Base-by-base conservation (phyloP, 1,140 invertebrate genomes). In the Ips typographus region DNA sequence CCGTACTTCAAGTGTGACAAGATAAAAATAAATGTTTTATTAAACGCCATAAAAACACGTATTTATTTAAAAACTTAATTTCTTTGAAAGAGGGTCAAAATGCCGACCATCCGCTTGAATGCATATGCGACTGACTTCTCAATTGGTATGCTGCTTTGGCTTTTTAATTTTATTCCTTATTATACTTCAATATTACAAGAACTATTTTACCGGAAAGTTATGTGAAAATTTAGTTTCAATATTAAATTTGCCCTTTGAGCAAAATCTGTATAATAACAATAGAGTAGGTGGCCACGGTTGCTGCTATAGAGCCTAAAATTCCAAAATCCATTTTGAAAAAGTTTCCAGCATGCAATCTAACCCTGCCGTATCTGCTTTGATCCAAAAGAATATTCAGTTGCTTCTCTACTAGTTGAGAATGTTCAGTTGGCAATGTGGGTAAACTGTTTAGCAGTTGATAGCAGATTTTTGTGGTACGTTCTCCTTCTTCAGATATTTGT, bases 241-340 rank as follows among this genome's bases (percentile, higher is more conserved):
- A 47, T 22, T 82, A 53, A 8, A 53, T 4, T 53, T 53, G 22
- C 36, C 22, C 22, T 40, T 61, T 61, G 7, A 65, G 22, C 36
- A 60, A 39, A 68, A 68, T 60, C 49, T 68, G 66, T 3, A 68
- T 68, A 3, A 68, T 60, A 3, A 68, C 66, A 36, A 68, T 68
- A 2, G 66, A 68, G 42, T 68, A 68, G 4, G 66, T 68, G 37
- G 51, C 66, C 8, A 68, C 57, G 4, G 57, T 61, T 2, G 66
- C 60, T 8, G 58, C 22, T 41, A 68, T 41, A 4, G 43, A 52
- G 1, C 66, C 59, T 22, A 68, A 38, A 39, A 68, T 61, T 8
- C 57, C 41, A 36, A 44, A 61, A 61, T 68, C 47, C 8, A 68
- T 5, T n/a, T 40, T n/a, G 39, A 61, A 68, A 42, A 60, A 52